Evolutionary conservation across 2,888 invertebrate genomes (phyloP).

Genomic region (Apeira syringaria): DNA sequence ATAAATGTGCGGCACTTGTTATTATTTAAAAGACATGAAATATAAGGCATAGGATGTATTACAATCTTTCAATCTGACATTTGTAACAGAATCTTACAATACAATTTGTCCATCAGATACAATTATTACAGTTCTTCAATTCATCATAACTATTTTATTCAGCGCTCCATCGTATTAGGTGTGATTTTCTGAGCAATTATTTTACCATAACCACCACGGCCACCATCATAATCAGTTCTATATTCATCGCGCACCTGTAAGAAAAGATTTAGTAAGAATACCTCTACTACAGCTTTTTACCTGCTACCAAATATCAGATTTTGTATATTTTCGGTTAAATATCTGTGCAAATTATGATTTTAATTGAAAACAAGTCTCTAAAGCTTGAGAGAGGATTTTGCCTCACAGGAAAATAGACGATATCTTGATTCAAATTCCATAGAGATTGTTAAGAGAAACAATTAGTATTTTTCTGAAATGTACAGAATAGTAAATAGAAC

Average conservation of each 20-base stretch:
- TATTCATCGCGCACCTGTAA: slow-evolving; percentile 97
- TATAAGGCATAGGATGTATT: slow-evolving; percentile 10
- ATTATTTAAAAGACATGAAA: slow-evolving; percentile 15
- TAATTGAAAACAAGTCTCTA: no score
- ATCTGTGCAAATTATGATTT: no score
- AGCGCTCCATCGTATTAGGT: slow-evolving; percentile 83
- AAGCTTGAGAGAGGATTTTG: no score
- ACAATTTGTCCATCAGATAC: slow-evolving; percentile 33
- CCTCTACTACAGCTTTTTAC: no score
- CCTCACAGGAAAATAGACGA: no score
- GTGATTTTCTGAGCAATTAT: slow-evolving; percentile 93
- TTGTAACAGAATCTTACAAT: slow-evolving; percentile 49
- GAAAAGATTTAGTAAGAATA: not conserved
- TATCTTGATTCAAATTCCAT: no score
- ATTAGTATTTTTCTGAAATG: no score
- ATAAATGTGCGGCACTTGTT: slow-evolving; percentile 7
- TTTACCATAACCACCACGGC: slow-evolving; percentile 98
- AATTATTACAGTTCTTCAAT: slow-evolving; percentile 28
- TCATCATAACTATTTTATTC: slow-evolving; percentile 41
- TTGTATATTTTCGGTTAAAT: no score
- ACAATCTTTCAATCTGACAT: slow-evolving; percentile 26
- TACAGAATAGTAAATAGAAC: no score
- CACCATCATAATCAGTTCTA: slow-evolving; percentile 97
- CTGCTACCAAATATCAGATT: no score
- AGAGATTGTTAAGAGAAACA: no score